phyloP scores from a whole-genome alignment of 1,140 invertebrate genomes.

The Magallana ariakensis region DNA sequence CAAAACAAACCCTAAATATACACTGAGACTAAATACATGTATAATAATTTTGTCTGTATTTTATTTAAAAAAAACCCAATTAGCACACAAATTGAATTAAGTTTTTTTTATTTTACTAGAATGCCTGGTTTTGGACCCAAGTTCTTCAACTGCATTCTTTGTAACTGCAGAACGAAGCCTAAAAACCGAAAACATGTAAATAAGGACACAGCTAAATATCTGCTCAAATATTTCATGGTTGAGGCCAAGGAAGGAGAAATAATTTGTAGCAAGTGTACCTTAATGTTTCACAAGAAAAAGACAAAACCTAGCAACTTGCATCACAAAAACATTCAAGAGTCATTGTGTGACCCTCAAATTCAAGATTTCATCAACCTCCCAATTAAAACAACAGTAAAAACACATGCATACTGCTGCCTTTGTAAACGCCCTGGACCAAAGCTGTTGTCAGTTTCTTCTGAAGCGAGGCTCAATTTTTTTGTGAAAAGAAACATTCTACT shows the following conservation, averaged over 20 bases:
- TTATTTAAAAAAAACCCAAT: no score
- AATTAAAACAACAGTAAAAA: background rate
- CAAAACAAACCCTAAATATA: no score
- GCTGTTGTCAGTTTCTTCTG: background rate
- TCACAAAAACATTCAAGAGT: background rate
- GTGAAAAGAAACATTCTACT: background rate
- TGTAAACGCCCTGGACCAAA: conserved; percentile 39
- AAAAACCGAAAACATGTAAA: background rate
- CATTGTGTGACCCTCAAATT: background rate
- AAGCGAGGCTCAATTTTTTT: background rate
- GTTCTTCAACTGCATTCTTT: background rate
- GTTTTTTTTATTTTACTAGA: background rate
- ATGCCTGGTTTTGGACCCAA: background rate
- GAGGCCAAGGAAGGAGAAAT: background rate
- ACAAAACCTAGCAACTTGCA: no score
- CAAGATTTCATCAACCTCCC: conserved; percentile 3
- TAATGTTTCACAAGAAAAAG: background rate
- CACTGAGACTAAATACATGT: no score
- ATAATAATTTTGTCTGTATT: no score
- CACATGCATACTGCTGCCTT: conserved; percentile 26
- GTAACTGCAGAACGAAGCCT: background rate
- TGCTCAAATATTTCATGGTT: background rate
- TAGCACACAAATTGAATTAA: no score
- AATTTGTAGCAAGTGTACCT: background rate
- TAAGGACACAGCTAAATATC: background rate